phyloP scores from a whole-genome alignment of 2,113 vertebrate species.

The Prochilodus magdalenae region DNA sequence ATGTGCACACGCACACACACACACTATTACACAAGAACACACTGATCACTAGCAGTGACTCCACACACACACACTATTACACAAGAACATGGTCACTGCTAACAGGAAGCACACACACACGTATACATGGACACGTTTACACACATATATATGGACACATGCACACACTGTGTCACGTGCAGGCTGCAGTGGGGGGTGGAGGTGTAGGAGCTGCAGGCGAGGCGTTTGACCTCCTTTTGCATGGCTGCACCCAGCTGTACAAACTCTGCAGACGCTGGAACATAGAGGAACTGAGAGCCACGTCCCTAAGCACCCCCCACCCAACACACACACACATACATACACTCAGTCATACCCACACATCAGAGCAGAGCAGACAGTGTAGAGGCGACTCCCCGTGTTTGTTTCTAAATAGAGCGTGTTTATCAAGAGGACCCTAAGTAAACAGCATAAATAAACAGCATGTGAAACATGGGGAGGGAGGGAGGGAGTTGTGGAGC shows the following conservation, averaged over 20 bases:
- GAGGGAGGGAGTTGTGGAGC: background rate
- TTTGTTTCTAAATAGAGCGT: constrained; percentile 65
- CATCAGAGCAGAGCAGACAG: constrained; percentile 32
- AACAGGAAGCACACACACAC: constrained; percentile 16
- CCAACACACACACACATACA: constrained; percentile 42
- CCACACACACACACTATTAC: no score
- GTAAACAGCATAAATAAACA: constrained; percentile 57
- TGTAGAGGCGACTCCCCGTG: constrained; percentile 35
- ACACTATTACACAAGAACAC: background rate
- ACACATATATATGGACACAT: constrained; percentile 8
- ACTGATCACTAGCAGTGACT: no score
- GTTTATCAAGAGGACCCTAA: constrained; percentile 53
- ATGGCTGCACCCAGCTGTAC: constrained; percentile 63
- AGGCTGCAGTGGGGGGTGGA: constrained; percentile 18
- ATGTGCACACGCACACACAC: no score
- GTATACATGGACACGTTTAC: background rate
- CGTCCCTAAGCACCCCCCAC: constrained; percentile 38
- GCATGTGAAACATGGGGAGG: constrained; percentile 36
- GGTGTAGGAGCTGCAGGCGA: constrained; percentile 32
- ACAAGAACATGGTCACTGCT: background rate
- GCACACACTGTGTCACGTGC: constrained; percentile 24
- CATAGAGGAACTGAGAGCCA: constrained; percentile 46
- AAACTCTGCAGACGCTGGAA: constrained; percentile 54
- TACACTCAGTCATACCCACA: constrained; percentile 21
- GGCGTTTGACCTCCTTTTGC: constrained; percentile 64